Base-by-base conservation (phyloP, 2,888 invertebrate genomes). In the Leucania comma region DNA sequence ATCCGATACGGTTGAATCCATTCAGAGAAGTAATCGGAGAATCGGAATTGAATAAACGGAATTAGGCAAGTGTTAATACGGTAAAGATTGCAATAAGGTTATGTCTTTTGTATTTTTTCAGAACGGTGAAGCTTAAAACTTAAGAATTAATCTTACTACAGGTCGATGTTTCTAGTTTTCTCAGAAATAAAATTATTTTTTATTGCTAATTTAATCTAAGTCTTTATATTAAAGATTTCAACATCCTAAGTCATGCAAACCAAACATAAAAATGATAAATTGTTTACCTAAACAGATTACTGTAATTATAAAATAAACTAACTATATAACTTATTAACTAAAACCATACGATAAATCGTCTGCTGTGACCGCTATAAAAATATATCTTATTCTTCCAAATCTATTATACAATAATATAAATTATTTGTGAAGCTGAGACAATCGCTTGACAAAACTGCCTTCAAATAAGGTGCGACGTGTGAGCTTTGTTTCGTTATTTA, bases 401-500 rank as follows among this genome's bases (percentile, higher is more conserved):
- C 76, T 83, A 81, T 86, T 78, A 80, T 60, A 78, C 76, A 68
- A 81, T 81, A 78, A 77, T 80, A 85, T 82, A 84, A 87, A 83
- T 84, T 84, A 84, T 78, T 76, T 76, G 77, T 83, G 78, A 86
- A 85, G 78, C 80, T 86, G 88, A 89, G 86, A 90, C 89, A 90
- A 91, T 88, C 88, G 87, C 78, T 85, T 92, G 94, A 95, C 93
- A 93, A 93, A 94, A 92, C 89, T 87, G 88, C 83, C 86, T 86
- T 92, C 90, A 91, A 93, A 96, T 91, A 93, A 93, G 94, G 92
- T 92, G 93, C 89, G 95, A 96, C 95, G 89, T 90, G 90, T 82
- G 87, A 88, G 85, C 92, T 93, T 95, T 94, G 94, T 95, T 89
- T 78, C 65, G 85, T 92, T 92, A 95, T 95, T 95, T 96, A 95